phyloP scores from a whole-genome alignment of 2,797 vertebrate species.

The Cirrhinus molitorella region DNA sequence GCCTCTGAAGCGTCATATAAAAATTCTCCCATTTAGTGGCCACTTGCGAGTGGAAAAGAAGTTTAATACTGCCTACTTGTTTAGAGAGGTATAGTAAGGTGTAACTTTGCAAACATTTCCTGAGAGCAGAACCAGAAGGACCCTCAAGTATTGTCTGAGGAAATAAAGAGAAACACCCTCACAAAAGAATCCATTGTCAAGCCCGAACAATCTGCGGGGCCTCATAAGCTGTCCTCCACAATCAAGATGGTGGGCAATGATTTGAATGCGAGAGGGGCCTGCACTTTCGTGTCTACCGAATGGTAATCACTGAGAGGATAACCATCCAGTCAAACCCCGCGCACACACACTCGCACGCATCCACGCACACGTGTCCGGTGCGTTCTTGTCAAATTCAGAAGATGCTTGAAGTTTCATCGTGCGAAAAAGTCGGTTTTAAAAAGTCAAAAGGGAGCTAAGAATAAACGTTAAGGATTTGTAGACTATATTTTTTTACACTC shows the following conservation, averaged over 20 bases:
- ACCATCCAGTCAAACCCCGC: constrained; percentile 71
- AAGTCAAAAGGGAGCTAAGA: background rate
- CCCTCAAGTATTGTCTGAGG: constrained; percentile 81
- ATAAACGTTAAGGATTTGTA: background rate
- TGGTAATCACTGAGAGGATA: constrained; percentile 82
- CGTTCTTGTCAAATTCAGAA: background rate
- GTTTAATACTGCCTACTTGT: constrained; percentile 68
- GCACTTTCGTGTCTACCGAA: constrained; percentile 83
- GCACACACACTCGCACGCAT: constrained; percentile 17
- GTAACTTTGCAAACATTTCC: constrained; percentile 94
- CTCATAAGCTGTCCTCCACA: constrained; percentile 88
- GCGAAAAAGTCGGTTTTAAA: background rate
- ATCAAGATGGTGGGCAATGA: constrained; percentile 86
- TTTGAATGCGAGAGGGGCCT: constrained; percentile 88
- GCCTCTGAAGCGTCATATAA: background rate
- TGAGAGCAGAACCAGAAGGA: constrained; percentile 85
- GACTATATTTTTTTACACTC: background rate
- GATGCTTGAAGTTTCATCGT: background rate
- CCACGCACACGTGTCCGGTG: background rate
- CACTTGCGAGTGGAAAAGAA: constrained; percentile 57
- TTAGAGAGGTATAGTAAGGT: constrained; percentile 85
- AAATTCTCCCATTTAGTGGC: constrained; percentile 34
- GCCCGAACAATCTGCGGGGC: constrained; percentile 82
- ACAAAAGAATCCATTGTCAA: constrained; percentile 87
- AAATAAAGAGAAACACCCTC: constrained; percentile 88